Evolutionary conservation across 2,113 vertebrate genomes (phyloP), one percentile per base, ranked within the genome.

Genomic region (Oplegnathus fasciatus): DNA sequence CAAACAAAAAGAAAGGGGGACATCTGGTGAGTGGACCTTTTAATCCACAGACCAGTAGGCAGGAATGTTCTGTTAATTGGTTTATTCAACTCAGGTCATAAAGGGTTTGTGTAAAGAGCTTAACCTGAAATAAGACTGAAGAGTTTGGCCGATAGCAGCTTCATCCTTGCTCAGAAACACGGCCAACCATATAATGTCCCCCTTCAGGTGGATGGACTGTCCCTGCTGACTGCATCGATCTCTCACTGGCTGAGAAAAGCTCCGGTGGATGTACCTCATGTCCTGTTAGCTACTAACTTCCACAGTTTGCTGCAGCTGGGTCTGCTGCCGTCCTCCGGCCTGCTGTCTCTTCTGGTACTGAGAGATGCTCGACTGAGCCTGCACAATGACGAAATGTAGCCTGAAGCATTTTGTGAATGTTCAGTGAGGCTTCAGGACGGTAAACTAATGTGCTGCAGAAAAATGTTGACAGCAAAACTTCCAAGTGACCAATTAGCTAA

Each of bases 221-320:
- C 98, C 2, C 95, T 99, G 78, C 92, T 99, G 85, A 97, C 97
- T 9, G 97, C 98, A 17, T 96, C 97, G 6, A 92, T 99, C 78
- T 96, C 95, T 86, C 93, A 97, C 68, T 99, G 98, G 98, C 93
- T 99, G 75, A 87, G 57, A 58, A 96, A 87, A 61, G 93, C 95
- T 72, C 94, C 92, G 1, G 87, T 83, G 13, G 92, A 75, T 20
- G 97, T 98, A 85, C 98, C 98, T 0, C 96, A 98, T 13, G 78
- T 99, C 77, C 96, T 99, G 54, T 62, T 99, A 88, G 96, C 98
- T 42, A 99, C 98, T 69, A 98, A 99, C 92, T 99, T 99, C 87
- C 96, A 99, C 92, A 98, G 97, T 83, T 94, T 99, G 77, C 91
- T 98, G 85, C 96, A 98, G 89, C 94, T 98, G 62, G 95, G 94